Conservation (phyloP, 2,888 invertebrate genomes). For the Ochropleura leucogaster region DNA sequence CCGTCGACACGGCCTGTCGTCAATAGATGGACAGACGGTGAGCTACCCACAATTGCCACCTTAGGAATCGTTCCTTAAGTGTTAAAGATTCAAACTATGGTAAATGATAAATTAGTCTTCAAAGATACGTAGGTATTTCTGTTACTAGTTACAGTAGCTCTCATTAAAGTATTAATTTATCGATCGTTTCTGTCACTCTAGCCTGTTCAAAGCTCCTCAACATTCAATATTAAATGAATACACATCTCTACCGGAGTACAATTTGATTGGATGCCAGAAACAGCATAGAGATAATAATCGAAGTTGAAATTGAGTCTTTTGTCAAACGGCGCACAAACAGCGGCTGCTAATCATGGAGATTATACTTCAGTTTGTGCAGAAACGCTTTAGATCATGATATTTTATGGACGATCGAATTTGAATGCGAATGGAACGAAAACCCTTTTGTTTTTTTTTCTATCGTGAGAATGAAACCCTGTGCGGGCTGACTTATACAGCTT, state of each 20-base stretch:
- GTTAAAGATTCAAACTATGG: background rate
- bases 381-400: constrained; percentile 19
- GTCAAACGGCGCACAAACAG: constrained; percentile 41
- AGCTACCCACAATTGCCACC: too few relatives aligned
- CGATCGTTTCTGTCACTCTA: background rate
- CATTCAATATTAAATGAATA: constrained; percentile 8
- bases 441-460: background rate
- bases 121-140: background rate
- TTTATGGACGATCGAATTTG: background rate
- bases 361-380: constrained; percentile 28
- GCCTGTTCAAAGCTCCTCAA: background rate
- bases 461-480: background rate
- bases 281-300: constrained; percentile 52
- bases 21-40: too few relatives aligned
- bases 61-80: background rate
- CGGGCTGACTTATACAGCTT: background rate
- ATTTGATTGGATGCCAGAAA: constrained; percentile 54
- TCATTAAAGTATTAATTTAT: background rate
- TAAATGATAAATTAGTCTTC: background rate
- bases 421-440: background rate
- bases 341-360: constrained; percentile 41
- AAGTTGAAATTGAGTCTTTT: constrained; percentile 59
- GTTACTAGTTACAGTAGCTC: background rate
- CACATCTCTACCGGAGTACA: constrained; percentile 26
- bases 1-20: too few relatives aligned